phyloP scores from a whole-genome alignment of 2,888 invertebrate genomes.

The Machimus atricapillus region DNA sequence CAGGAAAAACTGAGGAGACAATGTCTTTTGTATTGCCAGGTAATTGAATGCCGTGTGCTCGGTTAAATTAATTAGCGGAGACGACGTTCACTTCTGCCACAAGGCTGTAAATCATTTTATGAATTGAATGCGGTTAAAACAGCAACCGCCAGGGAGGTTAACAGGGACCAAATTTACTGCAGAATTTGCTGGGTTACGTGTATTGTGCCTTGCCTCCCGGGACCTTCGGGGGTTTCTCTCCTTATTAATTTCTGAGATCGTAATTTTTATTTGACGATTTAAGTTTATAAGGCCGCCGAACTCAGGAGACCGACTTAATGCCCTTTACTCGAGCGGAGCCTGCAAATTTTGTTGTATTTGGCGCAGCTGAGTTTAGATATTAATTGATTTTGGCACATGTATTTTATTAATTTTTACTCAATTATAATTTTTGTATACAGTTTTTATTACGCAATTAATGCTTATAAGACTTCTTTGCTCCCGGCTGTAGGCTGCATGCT shows the following conservation, averaged over 20 bases:
- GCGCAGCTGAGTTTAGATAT: not conserved
- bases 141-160: conserved; percentile 11
- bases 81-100: conserved; percentile 18
- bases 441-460: not conserved
- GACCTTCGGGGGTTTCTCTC: not conserved
- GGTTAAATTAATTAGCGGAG: conserved; percentile 42
- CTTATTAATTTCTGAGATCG: not conserved
- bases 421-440: not conserved
- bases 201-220: not conserved
- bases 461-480: not conserved
- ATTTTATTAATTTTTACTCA: not conserved
- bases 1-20: conserved; percentile 37
- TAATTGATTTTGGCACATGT: not conserved
- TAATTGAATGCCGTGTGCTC: conserved; percentile 41
- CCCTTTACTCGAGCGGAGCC: not conserved
- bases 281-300: not conserved
- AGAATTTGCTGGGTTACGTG: not conserved
- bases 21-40: conserved; percentile 38
- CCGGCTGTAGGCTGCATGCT: no score
- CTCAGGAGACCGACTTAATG: not conserved
- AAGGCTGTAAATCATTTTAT: conserved; percentile 30
- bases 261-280: not conserved
- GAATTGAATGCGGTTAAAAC: conserved; percentile 29
- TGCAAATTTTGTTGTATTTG: not conserved
- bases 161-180: conserved; percentile 26